A percentile compares a stretch with the other conserved stretches of the same genome.
phyloP scores from a whole-genome alignment of 2,797 vertebrate genomes.

The Coranthus polyacanthus region DNA sequence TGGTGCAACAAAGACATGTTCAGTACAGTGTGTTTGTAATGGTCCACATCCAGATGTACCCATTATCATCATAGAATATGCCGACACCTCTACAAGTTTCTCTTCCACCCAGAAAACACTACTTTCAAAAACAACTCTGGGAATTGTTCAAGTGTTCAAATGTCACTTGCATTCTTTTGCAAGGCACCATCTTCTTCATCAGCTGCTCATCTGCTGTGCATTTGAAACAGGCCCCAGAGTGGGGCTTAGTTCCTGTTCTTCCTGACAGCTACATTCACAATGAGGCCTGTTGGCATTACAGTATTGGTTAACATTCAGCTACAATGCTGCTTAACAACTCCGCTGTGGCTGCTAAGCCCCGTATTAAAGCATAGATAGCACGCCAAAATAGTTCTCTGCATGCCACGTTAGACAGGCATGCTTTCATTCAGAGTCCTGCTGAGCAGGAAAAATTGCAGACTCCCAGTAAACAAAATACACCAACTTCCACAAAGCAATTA shows the following conservation, averaged over 20 bases:
- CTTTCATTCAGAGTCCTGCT: conserved; percentile 41
- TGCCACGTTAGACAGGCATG: conserved; percentile 45
- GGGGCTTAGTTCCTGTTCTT: conserved; percentile 51
- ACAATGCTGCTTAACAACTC: conserved; percentile 65
- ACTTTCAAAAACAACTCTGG: conserved; percentile 36
- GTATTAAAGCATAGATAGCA: conserved; percentile 61
- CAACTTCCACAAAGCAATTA: conserved; percentile 34
- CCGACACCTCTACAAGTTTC: conserved; percentile 19
- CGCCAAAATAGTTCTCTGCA: conserved; percentile 53
- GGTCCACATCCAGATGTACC: conserved; percentile 28
- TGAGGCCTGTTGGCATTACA: conserved; percentile 51
- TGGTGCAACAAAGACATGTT: conserved; percentile 27
- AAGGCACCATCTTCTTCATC: conserved; percentile 37
- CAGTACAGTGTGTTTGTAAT: conserved; percentile 19
- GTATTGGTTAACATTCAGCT: conserved; percentile 68
- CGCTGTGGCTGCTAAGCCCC: conserved; percentile 65
- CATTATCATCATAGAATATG: conserved; percentile 40
- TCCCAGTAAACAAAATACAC: conserved; percentile 12
- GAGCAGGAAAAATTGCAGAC: conserved; percentile 50
- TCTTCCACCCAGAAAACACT: conserved; percentile 17
- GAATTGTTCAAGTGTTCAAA: conserved; percentile 37
- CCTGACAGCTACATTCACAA: conserved; percentile 61
- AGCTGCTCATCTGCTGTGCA: conserved; percentile 46
- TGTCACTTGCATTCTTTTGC: conserved; percentile 32
- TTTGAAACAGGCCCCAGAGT: conserved; percentile 44